Percentiles rank a stretch among this genome's conserved stretches.
These are phyloP conservation scores for Eupithecia centaureata DNA, from an alignment of 2,888 invertebrate species.

Conservation along the genomic window DNA sequence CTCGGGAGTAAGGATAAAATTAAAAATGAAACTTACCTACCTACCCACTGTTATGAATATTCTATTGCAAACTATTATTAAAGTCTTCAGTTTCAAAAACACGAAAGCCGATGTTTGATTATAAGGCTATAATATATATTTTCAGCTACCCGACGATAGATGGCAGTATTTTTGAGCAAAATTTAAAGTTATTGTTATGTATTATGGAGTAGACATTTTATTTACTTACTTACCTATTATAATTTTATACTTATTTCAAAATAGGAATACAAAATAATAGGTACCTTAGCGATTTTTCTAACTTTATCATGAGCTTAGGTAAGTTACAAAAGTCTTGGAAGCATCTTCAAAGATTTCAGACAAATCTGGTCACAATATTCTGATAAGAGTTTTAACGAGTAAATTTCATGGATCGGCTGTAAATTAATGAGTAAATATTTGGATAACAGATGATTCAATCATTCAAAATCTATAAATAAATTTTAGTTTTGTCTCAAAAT, in stretches of 20 bases:
- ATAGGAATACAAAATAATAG: neutral
- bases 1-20: conserved; percentile 61
- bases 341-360: conserved; percentile 21
- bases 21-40: conserved; percentile 43
- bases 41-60: neutral
- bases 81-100: conserved; percentile 53
- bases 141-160: conserved; percentile 70
- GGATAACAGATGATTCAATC: conserved; percentile 43
- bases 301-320: neutral
- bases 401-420: neutral
- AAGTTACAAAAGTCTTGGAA: neutral
- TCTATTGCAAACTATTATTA: neutral
- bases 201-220: no score
- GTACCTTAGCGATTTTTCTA: no score
- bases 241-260: neutral
- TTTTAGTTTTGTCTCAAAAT: conserved; percentile 75
- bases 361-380: conserved; percentile 1
- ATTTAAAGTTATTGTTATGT: neutral
- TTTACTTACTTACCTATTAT: no score
- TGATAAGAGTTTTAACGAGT: neutral
- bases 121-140: conserved; percentile 59
- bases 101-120: conserved; percentile 59
- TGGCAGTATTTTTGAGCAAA: conserved; percentile 60
- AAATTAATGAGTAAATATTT: neutral
- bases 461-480: conserved; percentile 57